A percentile compares a stretch with the other conserved stretches of the same genome.
These are phyloP conservation scores for Limnodromus scolopaceus DNA, from an alignment of 2,797 vertebrate genomes.

Conservation along the genomic window DNA sequence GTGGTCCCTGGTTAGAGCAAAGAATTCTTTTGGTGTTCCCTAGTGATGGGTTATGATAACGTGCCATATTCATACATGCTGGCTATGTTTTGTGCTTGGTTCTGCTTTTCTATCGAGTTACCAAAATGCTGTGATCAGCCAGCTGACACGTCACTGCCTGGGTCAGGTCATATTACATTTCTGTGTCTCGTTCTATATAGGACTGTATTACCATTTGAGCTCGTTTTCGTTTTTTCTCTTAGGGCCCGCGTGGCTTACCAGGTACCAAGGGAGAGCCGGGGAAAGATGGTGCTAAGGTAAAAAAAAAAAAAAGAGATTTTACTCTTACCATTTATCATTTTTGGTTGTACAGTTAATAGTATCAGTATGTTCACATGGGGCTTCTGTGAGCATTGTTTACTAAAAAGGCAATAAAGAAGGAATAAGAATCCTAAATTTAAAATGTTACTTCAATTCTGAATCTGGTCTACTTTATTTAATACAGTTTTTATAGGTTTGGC, in stretches of 20 bases:
- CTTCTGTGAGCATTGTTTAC: background rate
- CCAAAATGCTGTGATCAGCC: background rate
- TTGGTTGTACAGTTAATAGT: background rate
- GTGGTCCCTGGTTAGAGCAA: background rate
- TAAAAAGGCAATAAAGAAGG: background rate
- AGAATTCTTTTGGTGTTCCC: background rate
- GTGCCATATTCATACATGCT: background rate
- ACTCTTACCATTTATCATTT: background rate
- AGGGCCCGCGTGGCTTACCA: constrained; percentile 88
- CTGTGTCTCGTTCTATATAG: background rate
- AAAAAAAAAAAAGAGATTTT: background rate
- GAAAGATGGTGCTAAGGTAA: constrained; percentile 87
- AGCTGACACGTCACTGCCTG: background rate
- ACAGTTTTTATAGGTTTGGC: background rate
- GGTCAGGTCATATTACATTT: background rate
- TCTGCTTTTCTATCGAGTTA: background rate
- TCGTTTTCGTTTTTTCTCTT: constrained; percentile 20
- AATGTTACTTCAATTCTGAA: background rate
- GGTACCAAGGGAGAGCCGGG: constrained; percentile 92
- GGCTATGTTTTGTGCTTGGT: background rate
- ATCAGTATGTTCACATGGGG: background rate
- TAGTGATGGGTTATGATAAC: background rate
- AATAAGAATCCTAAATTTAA: background rate
- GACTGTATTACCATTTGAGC: background rate
- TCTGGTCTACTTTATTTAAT: background rate